Conservation (phyloP, 2,113 vertebrate genomes). For the Phalacrocorax aristotelis region DNA sequence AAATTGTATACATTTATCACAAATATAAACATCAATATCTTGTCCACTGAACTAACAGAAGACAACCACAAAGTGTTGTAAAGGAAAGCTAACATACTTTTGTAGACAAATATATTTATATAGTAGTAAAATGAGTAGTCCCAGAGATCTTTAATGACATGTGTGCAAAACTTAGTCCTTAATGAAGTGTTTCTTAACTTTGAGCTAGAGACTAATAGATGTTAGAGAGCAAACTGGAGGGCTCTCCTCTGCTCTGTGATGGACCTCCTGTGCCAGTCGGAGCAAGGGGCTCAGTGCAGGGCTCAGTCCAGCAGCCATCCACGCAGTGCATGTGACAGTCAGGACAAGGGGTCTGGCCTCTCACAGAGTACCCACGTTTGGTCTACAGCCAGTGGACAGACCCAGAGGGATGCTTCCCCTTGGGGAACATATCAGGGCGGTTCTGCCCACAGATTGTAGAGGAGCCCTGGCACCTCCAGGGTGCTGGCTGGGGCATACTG, state of each 20-base stretch:
- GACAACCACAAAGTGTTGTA: neutral
- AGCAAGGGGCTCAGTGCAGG: neutral
- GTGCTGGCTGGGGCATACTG: neutral
- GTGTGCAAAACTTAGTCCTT: neutral
- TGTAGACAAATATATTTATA: neutral
- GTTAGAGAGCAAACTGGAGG: neutral
- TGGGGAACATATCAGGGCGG: accelerated
- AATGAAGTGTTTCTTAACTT: neutral
- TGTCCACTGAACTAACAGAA: neutral
- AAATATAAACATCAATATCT: neutral
- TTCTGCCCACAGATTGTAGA: neutral
- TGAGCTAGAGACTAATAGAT: neutral
- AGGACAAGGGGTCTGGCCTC: neutral
- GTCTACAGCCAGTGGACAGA: neutral
- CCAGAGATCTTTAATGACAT: neutral
- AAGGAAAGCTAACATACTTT: neutral
- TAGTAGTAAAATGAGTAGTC: neutral
- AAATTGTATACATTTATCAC: neutral
- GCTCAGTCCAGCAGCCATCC: neutral
- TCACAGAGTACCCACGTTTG: neutral
- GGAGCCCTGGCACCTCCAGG: neutral
- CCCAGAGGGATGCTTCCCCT: neutral
- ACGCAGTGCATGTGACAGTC: neutral
- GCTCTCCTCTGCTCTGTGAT: neutral
- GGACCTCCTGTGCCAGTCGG: neutral